Conservation (phyloP, 2,888 invertebrate genomes). For the Stenoptilia bipunctidactyla region DNA sequence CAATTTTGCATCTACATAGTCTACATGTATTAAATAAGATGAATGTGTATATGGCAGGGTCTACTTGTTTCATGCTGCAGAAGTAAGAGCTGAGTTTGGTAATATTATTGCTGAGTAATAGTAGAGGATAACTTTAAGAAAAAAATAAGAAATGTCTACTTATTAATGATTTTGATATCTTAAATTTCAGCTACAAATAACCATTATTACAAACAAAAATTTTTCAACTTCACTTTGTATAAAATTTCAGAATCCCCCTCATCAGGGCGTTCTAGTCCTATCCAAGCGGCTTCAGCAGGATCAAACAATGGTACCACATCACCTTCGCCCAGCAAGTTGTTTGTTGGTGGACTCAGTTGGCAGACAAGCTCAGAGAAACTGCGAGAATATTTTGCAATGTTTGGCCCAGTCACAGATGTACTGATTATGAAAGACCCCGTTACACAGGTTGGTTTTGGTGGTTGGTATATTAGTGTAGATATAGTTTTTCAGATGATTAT, state of each 20-base stretch:
- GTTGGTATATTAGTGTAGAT: conserved; percentile 9
- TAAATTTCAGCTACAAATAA: too few relatives aligned
- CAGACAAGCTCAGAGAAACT: conserved; percentile 93
- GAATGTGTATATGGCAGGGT: too few relatives aligned
- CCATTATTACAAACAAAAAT: too few relatives aligned
- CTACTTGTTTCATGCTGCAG: too few relatives aligned
- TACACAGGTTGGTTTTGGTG: conserved; percentile 77
- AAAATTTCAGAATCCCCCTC: conserved; percentile 63
- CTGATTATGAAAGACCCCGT: conserved; percentile 95
- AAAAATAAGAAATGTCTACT: too few relatives aligned
- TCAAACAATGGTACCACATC: conserved; percentile 42
- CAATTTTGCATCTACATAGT: too few relatives aligned
- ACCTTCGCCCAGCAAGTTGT: conserved; percentile 85
- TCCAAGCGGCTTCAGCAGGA: conserved; percentile 30
- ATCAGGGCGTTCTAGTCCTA: conserved; percentile 82
- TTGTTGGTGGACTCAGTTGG: conserved; percentile 94
- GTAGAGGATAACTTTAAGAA: too few relatives aligned
- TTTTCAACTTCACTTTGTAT: too few relatives aligned
- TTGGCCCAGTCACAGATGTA: conserved; percentile 91
- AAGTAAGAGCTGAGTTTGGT: too few relatives aligned
- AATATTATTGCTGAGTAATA: too few relatives aligned
- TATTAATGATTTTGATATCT: too few relatives aligned
- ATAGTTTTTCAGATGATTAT: not conserved
- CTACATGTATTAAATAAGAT: too few relatives aligned
- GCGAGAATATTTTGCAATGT: conserved; percentile 93